Evolutionary conservation across 1,140 invertebrate genomes (phyloP).

Genomic region (Papilio polyxenes): DNA sequence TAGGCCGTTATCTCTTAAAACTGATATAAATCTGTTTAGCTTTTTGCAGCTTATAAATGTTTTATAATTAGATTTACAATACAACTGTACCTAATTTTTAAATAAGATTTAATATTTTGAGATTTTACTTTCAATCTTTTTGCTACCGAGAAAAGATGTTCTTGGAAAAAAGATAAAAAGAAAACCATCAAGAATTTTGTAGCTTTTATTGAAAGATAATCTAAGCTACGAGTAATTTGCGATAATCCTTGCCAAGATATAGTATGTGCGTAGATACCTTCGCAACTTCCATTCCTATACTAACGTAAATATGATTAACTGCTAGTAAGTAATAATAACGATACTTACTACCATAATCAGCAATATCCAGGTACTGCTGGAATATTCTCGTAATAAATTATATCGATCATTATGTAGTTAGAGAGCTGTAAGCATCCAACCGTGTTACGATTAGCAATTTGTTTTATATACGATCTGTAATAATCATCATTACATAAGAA

Average conservation of each 20-base stretch:
- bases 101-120: no score
- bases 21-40: conserved; percentile 6
- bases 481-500: conserved; percentile 6
- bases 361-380: neutral
- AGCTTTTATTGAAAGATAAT: no score
- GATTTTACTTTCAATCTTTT: no score
- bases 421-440: neutral
- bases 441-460: conserved; percentile 7
- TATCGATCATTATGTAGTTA: conserved; percentile 12
- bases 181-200: no score
- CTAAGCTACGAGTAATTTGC: no score
- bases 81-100: neutral
- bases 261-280: neutral
- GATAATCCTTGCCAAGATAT: neutral
- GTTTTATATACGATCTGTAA: conserved; percentile 4
- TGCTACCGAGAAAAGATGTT: no score
- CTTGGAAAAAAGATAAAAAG: no score
- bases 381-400: conserved; percentile 3
- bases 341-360: neutral
- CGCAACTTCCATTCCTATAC: neutral
- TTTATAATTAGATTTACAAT: neutral
- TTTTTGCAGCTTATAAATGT: neutral
- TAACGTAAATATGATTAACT: neutral
- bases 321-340: neutral
- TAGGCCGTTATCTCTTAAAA: conserved; percentile 18